Conservation (phyloP, 2,113 vertebrate genomes). For the Vulpes lagopus region DNA sequence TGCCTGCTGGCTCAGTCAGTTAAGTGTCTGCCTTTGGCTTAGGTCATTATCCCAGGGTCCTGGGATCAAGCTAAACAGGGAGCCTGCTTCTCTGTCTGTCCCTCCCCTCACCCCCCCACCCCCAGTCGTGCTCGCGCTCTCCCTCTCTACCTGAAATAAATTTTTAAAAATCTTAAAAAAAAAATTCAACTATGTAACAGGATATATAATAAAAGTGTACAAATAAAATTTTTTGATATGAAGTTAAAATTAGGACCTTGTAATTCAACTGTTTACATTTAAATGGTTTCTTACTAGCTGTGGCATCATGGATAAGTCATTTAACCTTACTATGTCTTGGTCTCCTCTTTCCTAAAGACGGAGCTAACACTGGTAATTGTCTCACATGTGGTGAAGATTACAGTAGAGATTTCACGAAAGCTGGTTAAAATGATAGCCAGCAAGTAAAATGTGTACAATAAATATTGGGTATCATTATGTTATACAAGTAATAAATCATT, state of each 20-base stretch:
- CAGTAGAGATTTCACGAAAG: not conserved
- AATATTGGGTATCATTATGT: not conserved
- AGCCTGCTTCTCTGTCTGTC: too few species aligned
- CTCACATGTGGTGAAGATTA: not conserved
- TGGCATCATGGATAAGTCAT: not conserved
- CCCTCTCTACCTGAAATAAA: not conserved
- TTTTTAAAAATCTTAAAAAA: not conserved
- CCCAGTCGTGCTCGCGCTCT: not conserved
- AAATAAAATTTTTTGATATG: not conserved
- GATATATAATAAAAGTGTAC: not conserved
- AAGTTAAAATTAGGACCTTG: not conserved
- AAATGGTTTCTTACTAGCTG: not conserved
- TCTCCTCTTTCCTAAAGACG: conserved; percentile 25
- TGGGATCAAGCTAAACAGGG: not conserved
- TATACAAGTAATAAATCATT: not conserved
- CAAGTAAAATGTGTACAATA: not conserved
- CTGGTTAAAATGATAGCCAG: not conserved
- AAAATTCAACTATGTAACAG: not conserved
- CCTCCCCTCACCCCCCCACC: not conserved
- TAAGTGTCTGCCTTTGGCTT: not conserved
- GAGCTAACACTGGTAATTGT: not conserved
- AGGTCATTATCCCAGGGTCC: not conserved
- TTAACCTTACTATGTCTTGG: not conserved
- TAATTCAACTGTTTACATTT: not conserved
- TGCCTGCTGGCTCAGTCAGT: not conserved